Evolutionary conservation across 2,888 invertebrate genomes (phyloP), one percentile per base, ranked within the genome.

Genomic region (Pachycephus smyrnensis): DNA sequence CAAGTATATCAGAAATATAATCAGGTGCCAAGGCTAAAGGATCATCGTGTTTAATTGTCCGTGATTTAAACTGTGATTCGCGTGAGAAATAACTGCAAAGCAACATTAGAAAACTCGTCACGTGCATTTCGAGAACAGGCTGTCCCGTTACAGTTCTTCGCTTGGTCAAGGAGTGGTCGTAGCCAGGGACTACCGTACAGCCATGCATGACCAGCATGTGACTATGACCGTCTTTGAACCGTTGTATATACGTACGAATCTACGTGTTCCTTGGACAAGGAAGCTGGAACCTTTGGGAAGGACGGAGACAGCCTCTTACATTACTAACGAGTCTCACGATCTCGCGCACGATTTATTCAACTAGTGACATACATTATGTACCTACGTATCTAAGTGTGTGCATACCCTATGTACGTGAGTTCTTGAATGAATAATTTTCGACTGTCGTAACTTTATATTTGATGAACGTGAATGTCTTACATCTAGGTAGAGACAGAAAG

Each of bases 141-240:
- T 73, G 76, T 77, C 36, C 79, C 79, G 76, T 73, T 77, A 76
- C 71, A 37, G 71, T 71, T 71, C 32, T 36, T 37, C 33, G 23
- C 23, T 37, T 37, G 35, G 73, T 73, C 73, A 73, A 76, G 78
- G 78, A 78, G 78, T 78, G 78, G 78, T 78, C 76, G 69, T 55
- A 55, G 55, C 23, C 31, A 12, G 31, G 71, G 32, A 15, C 71
- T 55, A 55, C 32, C 31, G 71, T 73, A 69, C 33, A 73, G 73
- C 71, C 76, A 36, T 32, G 74, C 74, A 74, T 74, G 74, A 74
- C 74, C 36, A 37, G 37, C 74, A 37, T 37, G 33, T 74, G 32
- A 33, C 71, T 73, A 74, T 23, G 6, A 1, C 36, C 33, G 23
- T 32, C 31, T 71, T 71, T 33, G 71, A 33, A 71, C 31, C 31